Conservation (phyloP, 2,797 vertebrate genomes). For the Paedocypris micromegethes region DNA sequence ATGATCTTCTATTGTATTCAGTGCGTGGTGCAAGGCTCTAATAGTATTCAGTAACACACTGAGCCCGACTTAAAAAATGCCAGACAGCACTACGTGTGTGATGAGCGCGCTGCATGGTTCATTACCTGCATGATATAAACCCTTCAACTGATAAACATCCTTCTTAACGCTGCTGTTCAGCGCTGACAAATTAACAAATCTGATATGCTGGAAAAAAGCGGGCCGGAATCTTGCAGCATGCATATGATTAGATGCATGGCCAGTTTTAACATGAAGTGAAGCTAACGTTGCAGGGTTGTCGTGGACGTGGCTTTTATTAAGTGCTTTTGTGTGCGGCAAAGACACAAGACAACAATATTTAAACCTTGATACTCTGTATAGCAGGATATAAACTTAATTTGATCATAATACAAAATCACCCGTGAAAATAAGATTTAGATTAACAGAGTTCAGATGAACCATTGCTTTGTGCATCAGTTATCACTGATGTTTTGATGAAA, state of each 20-base stretch:
- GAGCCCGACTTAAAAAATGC: slow-evolving; percentile 43
- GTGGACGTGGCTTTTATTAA: slow-evolving; percentile 16
- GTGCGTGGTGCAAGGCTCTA: slow-evolving; percentile 32
- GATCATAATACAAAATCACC: too few relatives aligned
- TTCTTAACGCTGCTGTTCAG: slow-evolving; percentile 42
- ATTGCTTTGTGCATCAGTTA: too few relatives aligned
- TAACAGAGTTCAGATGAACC: too few relatives aligned
- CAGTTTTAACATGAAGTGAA: slow-evolving; percentile 41
- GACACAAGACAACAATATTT: too few relatives aligned
- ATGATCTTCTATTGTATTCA: slow-evolving; percentile 32
- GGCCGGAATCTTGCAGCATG: slow-evolving; percentile 21
- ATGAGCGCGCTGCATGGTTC: slow-evolving; percentile 53
- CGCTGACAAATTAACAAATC: slow-evolving; percentile 34
- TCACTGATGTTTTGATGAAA: too few relatives aligned
- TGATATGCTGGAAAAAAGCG: slow-evolving; percentile 37
- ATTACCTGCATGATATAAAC: slow-evolving; percentile 54
- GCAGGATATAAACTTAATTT: too few relatives aligned
- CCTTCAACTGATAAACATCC: slow-evolving; percentile 45
- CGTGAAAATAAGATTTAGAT: too few relatives aligned
- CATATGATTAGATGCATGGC: slow-evolving; percentile 42
- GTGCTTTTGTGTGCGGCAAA: too few relatives aligned
- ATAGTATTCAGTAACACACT: slow-evolving; percentile 33
- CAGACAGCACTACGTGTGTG: slow-evolving; percentile 40
- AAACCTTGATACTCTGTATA: too few relatives aligned
- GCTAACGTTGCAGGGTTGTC: slow-evolving; percentile 38